Percentiles rank a stretch among this genome's conserved stretches.
Conservation (phyloP, 2,888 invertebrate genomes). For the Pterobdella sp. region DNA sequence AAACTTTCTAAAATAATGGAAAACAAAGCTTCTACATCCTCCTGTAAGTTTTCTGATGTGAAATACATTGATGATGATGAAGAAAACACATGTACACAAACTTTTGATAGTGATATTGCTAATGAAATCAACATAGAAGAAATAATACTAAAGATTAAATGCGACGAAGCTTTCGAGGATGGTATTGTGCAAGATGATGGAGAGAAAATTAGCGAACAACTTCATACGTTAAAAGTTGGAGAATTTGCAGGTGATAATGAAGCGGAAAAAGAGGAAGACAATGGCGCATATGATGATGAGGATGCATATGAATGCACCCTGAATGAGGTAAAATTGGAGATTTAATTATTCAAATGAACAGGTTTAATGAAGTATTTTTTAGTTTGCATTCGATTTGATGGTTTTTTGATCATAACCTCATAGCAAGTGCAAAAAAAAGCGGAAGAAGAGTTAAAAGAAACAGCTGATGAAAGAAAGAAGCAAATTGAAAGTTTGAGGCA, state of each 20-base stretch:
- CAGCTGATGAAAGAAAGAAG: constrained; percentile 36
- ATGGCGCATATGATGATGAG: not conserved
- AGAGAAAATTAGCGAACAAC: not conserved
- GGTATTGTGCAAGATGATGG: not conserved
- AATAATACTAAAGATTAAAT: not conserved
- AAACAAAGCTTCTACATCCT: not conserved
- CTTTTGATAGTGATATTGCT: not conserved
- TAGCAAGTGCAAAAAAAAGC: constrained; percentile 38
- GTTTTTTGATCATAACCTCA: constrained; percentile 29
- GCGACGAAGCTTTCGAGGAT: not conserved
- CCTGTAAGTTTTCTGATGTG: not conserved
- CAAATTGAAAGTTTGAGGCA: not conserved
- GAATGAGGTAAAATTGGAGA: not conserved
- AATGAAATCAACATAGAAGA: not conserved
- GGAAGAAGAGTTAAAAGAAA: constrained; percentile 38
- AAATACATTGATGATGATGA: not conserved
- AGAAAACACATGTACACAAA: not conserved
- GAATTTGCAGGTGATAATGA: not conserved
- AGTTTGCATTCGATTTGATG: constrained; percentile 7
- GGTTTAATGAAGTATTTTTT: not conserved
- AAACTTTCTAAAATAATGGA: no score
- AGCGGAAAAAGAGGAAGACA: not conserved
- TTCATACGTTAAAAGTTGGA: not conserved
- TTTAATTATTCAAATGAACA: not conserved
- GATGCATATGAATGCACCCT: not conserved